These are phyloP conservation scores for Zapornia atra DNA, from an alignment of 2,113 vertebrate genomes.

Conservation along the genomic window DNA sequence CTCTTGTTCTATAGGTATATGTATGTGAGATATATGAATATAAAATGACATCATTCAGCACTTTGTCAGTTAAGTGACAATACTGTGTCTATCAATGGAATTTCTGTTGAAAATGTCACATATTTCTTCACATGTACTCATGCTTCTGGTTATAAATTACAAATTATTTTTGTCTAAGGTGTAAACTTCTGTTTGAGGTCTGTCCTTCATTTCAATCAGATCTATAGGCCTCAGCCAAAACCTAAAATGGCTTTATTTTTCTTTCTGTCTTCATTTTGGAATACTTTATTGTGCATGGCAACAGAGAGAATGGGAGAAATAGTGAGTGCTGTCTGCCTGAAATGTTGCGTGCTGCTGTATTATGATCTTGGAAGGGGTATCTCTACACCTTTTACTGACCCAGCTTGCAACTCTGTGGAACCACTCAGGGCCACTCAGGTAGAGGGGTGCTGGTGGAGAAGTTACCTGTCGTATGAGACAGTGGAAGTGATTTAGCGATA, in stretches of 20 bases:
- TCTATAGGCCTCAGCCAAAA: not conserved
- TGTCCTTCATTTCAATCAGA: not conserved
- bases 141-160: not conserved
- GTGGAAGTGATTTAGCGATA: not conserved
- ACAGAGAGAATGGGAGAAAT: not conserved
- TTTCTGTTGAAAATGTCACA: not conserved
- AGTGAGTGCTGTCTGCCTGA: not conserved
- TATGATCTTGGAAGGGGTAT: not conserved
- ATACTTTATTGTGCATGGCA: not conserved
- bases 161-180: not conserved
- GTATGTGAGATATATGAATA: not conserved
- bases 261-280: not conserved
- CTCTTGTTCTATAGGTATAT: not conserved
- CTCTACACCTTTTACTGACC: not conserved
- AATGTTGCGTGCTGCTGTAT: not conserved
- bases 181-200: not conserved
- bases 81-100: not conserved
- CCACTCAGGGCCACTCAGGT: not conserved
- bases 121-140: not conserved
- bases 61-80: not conserved
- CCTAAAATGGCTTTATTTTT: not conserved
- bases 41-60: not conserved
- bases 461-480: not conserved
- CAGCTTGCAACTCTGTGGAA: rapidly evolving
- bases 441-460: not conserved